Conservation (phyloP, 64 coral and sea anemone species). For the Stichodactyla helianthus region DNA sequence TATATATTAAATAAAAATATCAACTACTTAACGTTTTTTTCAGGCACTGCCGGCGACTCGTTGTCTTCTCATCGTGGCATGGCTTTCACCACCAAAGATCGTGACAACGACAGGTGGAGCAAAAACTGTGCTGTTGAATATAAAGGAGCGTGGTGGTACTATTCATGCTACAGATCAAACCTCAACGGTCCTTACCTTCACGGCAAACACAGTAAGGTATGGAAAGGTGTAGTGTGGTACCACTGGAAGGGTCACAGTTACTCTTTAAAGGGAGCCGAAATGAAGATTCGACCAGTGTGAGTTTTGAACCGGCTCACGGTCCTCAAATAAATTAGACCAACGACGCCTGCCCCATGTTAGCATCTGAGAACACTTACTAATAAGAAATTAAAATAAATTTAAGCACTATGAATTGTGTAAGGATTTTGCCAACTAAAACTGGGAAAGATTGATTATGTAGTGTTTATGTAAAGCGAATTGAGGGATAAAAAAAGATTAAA, state of each 20-base stretch:
- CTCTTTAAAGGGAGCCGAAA: constrained; percentile 32
- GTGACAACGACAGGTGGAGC: background rate
- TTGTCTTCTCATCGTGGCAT: background rate
- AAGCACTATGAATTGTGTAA: no score
- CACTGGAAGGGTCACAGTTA: constrained; percentile 29
- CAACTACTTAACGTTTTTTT: background rate
- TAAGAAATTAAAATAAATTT: no score
- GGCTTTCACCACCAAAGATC: constrained; percentile 34
- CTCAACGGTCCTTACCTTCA: constrained; percentile 35
- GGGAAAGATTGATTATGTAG: no score
- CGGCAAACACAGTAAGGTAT: background rate
- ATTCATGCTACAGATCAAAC: background rate
- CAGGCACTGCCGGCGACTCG: background rate
- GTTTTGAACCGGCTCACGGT: background rate
- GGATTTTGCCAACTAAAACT: no score
- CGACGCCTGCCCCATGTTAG: no score
- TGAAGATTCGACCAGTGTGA: constrained; percentile 35
- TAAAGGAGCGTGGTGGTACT: constrained; percentile 25
- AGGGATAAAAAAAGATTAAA: no score
- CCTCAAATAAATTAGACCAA: background rate
- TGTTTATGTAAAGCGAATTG: no score
- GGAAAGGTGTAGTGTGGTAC: constrained; percentile 22
- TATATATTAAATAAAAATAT: background rate
- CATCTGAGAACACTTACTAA: no score
- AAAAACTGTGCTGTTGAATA: background rate